phyloP scores from a whole-genome alignment of 2,113 vertebrate genomes.

The Prinia subflava region DNA sequence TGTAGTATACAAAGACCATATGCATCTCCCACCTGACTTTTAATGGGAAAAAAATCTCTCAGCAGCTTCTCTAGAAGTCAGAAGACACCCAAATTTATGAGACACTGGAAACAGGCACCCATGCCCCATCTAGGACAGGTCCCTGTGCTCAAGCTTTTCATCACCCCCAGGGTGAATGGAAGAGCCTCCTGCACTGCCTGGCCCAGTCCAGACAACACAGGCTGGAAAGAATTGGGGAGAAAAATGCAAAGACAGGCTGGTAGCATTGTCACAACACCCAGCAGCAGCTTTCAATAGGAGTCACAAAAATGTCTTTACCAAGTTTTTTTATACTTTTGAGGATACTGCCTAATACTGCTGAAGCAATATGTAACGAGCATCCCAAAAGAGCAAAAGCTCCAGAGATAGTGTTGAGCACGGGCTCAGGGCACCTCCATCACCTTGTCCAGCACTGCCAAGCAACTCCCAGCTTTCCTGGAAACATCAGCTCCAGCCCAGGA shows the following conservation, averaged over 20 bases:
- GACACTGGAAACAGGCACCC: neutral
- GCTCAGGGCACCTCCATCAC: neutral
- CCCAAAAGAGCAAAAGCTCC: neutral
- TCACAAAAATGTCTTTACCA: neutral
- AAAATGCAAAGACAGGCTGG: neutral
- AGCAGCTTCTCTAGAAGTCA: neutral
- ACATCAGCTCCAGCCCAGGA: neutral
- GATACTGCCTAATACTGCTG: neutral
- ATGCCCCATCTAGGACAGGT: neutral
- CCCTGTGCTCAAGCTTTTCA: neutral
- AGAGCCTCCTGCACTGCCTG: neutral
- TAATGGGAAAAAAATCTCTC: constrained; percentile 27
- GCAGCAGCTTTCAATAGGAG: neutral
- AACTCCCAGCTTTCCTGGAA: neutral
- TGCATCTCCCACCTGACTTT: neutral
- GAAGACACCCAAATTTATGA: neutral
- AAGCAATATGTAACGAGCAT: neutral
- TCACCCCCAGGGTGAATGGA: rapidly evolving
- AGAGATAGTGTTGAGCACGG: rapidly evolving
- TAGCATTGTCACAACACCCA: neutral
- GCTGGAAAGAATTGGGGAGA: neutral
- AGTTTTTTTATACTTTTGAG: neutral
- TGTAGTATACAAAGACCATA: constrained; percentile 47
- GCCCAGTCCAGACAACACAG: neutral
- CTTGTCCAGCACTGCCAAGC: neutral